Evolutionary conservation across 2,888 invertebrate species (phyloP), one percentile per base, ranked within the genome.

Genomic region (Callimorpha dominula): DNA sequence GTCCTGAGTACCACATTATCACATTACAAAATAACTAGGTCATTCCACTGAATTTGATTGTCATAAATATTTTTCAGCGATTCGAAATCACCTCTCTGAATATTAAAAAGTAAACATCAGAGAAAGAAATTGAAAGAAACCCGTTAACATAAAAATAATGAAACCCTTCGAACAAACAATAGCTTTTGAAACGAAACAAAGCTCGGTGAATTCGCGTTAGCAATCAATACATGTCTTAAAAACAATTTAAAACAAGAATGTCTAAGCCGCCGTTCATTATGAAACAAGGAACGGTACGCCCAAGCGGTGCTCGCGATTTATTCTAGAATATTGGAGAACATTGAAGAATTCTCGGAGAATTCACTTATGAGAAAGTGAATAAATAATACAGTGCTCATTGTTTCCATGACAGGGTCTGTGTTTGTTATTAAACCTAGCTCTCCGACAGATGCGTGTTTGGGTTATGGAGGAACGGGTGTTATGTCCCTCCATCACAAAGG

Each of bases 221-320:
- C 85, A 91, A 92, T 92, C 92, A 90, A 93, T 93, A 92, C 82
- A 84, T 89, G 89, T 90, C 89, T 82, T 77, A 87, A 91, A 84
- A 92, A 92, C 91, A 90, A 90, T 91, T 90, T 85, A 81, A 82
- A 86, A 85, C 82, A 78, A 76, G 82, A 85, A 81, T 88, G 86
- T 86, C 85, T 83, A 85, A 87, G 84, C 86, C 87, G 62, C 84
- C 81, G 79, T 82, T 77, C 87, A 87, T 74, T 64, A 89, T 87
- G 90, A 89, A 91, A 93, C 92, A 92, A 92, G 75, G 64, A 76
- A 49, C 65, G 73, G 3, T 70, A 78, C 78, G 85, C 87, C 86
- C 81, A 87, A 89, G 87, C 88, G 89, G 81, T 88, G 81, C 86
- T 86, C 78, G 81, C 85, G 87, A 92, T 91, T 91, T 90, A 77